Percentiles rank a stretch among this genome's conserved stretches.
These are phyloP conservation scores for Rhinogobio ventralis DNA, from an alignment of 2,797 vertebrate species.

Conservation along the genomic window DNA sequence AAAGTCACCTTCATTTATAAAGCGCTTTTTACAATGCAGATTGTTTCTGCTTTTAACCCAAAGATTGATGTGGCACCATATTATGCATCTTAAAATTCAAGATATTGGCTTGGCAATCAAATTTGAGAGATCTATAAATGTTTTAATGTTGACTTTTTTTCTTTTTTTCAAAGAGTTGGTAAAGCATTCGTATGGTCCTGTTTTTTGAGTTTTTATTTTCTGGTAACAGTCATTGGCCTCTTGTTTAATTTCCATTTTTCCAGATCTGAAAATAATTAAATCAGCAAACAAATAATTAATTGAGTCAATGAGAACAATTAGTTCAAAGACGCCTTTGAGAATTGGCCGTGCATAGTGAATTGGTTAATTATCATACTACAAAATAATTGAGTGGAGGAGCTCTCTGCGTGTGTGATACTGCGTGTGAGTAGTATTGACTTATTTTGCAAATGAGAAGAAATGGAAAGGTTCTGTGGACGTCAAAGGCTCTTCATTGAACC, in stretches of 20 bases:
- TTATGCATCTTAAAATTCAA: background rate
- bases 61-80: background rate
- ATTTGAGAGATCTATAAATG: background rate
- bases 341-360: conserved; percentile 80
- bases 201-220: conserved; percentile 39
- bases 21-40: too few species aligned
- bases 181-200: background rate
- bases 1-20: too few species aligned
- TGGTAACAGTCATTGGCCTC: conserved; percentile 69
- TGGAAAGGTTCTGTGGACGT: background rate
- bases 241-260: conserved; percentile 71
- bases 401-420: conserved; percentile 57
- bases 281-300: conserved; percentile 88
- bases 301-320: conserved; percentile 88
- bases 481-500: background rate
- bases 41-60: background rate
- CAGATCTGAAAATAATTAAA: conserved; percentile 85
- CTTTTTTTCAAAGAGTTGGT: background rate
- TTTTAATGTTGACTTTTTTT: background rate
- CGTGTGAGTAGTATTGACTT: background rate
- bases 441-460: background rate
- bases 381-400: conserved; percentile 80
- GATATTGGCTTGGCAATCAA: background rate
- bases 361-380: conserved; percentile 83
- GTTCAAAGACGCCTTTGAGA: conserved; percentile 83